Evolutionary conservation across 2,888 invertebrate genomes (phyloP), one percentile per base, ranked within the genome.

Genomic region (Pollenia labialis): DNA sequence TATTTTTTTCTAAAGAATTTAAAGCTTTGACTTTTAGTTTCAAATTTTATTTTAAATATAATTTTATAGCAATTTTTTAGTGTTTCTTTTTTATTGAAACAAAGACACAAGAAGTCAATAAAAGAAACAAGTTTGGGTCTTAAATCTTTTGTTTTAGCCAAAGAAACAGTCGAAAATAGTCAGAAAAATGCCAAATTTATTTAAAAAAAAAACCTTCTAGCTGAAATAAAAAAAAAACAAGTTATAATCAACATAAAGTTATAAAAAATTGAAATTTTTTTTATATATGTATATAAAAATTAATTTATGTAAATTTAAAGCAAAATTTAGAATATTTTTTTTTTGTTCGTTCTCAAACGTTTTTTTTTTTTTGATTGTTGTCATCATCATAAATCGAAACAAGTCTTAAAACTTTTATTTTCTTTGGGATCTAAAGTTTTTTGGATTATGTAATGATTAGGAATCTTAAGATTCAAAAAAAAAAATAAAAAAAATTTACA

Each of bases 81-180:
- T 54, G 9, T 46, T 42, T 52, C 1, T 40, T 68, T 42, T 6
- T 68, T 80, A 62, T 62, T 40, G 9, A 18, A 62, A 52, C 16
- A 7, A 32, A 54, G 16, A 75, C 44, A 46, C 1, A 46, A 66
- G 16, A 18, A 54, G 6, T 14, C 6, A 11, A 10, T 18, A 62
- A 14, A 18, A 32, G 23, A 85, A 87, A 82, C 87, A 85, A 85
- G 88, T 88, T 88, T 83, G 85, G 81, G 42, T 58, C 75, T 82
- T 83, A 81, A 88, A 48, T 86, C 87, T 88, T 88, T 88, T 80
- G 88, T 85, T 88, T 84, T 69, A 50, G 40, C 66, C n/a, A 69
- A 50, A 9, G 6, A 40, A 6, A 23, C 40, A 18, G 18, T 64
- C 46, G 56, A 54, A 46, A 48, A 18, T 4, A 76, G 23, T 16